phyloP scores from a whole-genome alignment of 2,113 vertebrate genomes.

The Channa argus region DNA sequence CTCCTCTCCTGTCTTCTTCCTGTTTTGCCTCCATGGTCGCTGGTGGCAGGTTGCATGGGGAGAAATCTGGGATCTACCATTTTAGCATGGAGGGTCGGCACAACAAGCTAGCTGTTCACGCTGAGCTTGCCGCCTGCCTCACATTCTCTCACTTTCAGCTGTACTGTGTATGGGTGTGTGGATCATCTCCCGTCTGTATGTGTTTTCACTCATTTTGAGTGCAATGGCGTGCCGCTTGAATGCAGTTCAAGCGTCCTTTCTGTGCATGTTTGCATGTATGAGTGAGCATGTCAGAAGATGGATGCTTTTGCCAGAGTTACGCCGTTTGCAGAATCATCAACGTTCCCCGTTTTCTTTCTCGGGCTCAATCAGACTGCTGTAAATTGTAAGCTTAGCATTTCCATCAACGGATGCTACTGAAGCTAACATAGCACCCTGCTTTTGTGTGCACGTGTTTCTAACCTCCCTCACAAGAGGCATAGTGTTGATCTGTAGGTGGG shows the following conservation, averaged over 20 bases:
- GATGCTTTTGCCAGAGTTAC: constrained; percentile 59
- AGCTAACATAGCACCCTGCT: constrained; percentile 13
- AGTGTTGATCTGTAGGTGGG: constrained; percentile 25
- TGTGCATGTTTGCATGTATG: constrained; percentile 11
- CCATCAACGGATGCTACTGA: constrained; percentile 7
- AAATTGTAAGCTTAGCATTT: constrained; percentile 8
- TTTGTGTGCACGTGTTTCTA: not conserved
- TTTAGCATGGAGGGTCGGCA: constrained; percentile 69
- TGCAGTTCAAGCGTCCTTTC: not conserved
- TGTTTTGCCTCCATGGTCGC: constrained; percentile 73
- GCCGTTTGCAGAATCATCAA: constrained; percentile 40
- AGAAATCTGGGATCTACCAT: constrained; percentile 76
- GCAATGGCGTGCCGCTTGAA: constrained; percentile 5
- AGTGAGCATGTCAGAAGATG: constrained; percentile 51
- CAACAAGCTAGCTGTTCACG: constrained; percentile 59
- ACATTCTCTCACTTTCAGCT: constrained; percentile 35
- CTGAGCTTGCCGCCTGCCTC: constrained; percentile 40
- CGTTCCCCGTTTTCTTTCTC: constrained; percentile 20
- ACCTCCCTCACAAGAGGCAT: constrained; percentile 20
- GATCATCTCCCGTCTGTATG: not conserved
- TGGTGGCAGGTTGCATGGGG: constrained; percentile 66
- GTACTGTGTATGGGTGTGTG: constrained; percentile 7
- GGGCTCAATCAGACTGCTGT: constrained; percentile 15
- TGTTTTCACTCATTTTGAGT: constrained; percentile 11
- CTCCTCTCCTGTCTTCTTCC: constrained; percentile 47